Evolutionary conservation across 2,113 vertebrate species (phyloP).

Genomic region (Hoplias malabaricus): DNA sequence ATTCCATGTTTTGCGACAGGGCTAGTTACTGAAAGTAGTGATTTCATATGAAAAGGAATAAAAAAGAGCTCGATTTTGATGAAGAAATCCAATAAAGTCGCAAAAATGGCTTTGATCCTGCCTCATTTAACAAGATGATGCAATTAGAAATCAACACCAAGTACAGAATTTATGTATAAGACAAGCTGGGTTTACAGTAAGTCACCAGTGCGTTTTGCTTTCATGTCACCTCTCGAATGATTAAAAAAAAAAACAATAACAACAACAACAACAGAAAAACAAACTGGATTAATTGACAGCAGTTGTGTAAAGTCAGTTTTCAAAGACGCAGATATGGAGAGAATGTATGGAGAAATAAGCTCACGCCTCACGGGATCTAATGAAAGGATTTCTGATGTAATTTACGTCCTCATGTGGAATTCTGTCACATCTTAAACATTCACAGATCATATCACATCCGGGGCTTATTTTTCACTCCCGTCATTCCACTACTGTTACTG

Average conservation of each 20-base stretch:
- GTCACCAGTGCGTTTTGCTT: background rate
- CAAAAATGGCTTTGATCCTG: slow-evolving; percentile 5
- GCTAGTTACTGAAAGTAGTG: too few species aligned
- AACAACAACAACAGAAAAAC: too few species aligned
- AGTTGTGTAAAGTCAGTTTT: background rate
- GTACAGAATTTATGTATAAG: background rate
- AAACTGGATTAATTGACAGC: background rate
- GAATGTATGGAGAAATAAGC: background rate
- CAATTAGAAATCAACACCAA: background rate
- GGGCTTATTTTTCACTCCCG: background rate
- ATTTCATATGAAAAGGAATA: background rate
- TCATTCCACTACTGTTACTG: background rate
- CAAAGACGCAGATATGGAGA: background rate
- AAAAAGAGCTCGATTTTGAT: background rate
- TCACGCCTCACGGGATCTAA: background rate
- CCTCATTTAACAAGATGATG: background rate
- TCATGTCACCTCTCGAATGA: background rate
- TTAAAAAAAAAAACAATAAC: too few species aligned
- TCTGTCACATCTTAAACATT: background rate
- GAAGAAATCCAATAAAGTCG: background rate
- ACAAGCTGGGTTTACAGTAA: background rate
- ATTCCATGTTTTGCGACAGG: too few species aligned
- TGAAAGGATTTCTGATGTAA: background rate
- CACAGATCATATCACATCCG: background rate
- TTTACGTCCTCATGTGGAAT: background rate